Evolutionary conservation across 2,888 invertebrate genomes (phyloP).

Genomic region (Netelia inedita): DNA sequence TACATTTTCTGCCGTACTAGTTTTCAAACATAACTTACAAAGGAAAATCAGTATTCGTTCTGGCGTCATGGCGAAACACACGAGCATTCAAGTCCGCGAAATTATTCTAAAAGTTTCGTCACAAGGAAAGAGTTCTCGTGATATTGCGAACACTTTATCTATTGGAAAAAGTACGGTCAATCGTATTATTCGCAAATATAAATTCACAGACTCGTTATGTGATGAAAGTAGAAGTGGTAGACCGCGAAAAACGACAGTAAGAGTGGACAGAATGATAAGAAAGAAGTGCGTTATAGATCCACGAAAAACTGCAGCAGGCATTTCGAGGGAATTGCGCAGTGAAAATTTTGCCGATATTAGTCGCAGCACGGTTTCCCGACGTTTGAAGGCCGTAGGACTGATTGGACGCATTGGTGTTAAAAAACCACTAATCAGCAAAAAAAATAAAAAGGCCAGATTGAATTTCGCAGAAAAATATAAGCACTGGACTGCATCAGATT

Average conservation of each 20-base stretch:
- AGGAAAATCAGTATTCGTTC: conserved; percentile 11
- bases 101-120: conserved; percentile 3
- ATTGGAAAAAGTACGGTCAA: conserved; percentile 19
- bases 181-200: conserved; percentile 24
- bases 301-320: conserved; percentile 20
- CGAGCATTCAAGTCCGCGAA: conserved; percentile 19
- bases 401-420: conserved; percentile 19
- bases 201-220: conserved; percentile 23
- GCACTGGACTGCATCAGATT: not conserved
- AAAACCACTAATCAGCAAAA: conserved; percentile 12
- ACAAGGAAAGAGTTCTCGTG: conserved; percentile 26
- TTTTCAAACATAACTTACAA: conserved; percentile 18
- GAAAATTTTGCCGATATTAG: conserved; percentile 35
- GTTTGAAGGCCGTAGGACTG: conserved; percentile 23
- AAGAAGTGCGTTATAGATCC: conserved; percentile 20
- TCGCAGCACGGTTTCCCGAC: conserved; percentile 11
- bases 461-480: too few relatives aligned
- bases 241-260: conserved; percentile 10
- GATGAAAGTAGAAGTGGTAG: conserved; percentile 28
- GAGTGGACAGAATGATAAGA: conserved; percentile 30
- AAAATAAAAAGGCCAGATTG: conserved; percentile 36
- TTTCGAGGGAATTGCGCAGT: conserved; percentile 34
- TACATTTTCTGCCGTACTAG: conserved; percentile 4
- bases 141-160: conserved; percentile 20
- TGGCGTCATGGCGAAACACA: conserved; percentile 27